Percentiles rank a stretch among this genome's conserved stretches.
These are phyloP conservation scores for Phrynosoma blainvillii DNA, from an alignment of 2,113 vertebrate species.

Conservation along the genomic window DNA sequence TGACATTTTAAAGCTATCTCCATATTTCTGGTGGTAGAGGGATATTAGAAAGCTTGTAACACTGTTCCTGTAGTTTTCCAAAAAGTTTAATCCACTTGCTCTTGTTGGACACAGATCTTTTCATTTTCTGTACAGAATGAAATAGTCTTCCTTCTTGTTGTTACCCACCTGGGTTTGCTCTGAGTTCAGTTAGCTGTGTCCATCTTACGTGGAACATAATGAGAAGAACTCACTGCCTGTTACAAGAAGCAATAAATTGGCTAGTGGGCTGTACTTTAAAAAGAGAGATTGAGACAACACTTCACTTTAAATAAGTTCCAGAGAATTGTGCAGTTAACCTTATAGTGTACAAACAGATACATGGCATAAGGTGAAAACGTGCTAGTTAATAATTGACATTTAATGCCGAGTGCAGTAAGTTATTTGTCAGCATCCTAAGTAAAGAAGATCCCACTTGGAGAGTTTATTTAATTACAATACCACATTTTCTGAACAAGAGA, in stretches of 20 bases:
- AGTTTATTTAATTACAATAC: not conserved
- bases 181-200: slow-evolving; percentile 58
- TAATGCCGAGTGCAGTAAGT: not conserved
- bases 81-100: slow-evolving; percentile 60
- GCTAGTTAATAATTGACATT: not conserved
- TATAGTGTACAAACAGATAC: slow-evolving; percentile 16
- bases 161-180: slow-evolving; percentile 55
- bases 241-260: slow-evolving; percentile 58
- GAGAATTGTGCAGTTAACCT: slow-evolving; percentile 21
- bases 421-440: slow-evolving; percentile 5
- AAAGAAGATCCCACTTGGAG: not conserved
- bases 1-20: not conserved
- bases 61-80: slow-evolving; percentile 44
- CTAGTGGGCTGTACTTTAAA: slow-evolving; percentile 47
- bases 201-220: slow-evolving; percentile 61
- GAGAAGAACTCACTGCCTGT: slow-evolving; percentile 46
- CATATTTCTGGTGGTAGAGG: too few relatives aligned
- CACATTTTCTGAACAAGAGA: not conserved
- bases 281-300: slow-evolving; percentile 53
- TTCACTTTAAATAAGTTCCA: slow-evolving; percentile 54
- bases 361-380: not conserved
- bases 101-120: slow-evolving; percentile 60
- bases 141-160: slow-evolving; percentile 54
- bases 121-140: slow-evolving; percentile 58
- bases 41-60: not conserved